Evolutionary conservation across 2,113 vertebrate species (phyloP), one percentile per base, ranked within the genome.

Genomic region (Mola mola): DNA sequence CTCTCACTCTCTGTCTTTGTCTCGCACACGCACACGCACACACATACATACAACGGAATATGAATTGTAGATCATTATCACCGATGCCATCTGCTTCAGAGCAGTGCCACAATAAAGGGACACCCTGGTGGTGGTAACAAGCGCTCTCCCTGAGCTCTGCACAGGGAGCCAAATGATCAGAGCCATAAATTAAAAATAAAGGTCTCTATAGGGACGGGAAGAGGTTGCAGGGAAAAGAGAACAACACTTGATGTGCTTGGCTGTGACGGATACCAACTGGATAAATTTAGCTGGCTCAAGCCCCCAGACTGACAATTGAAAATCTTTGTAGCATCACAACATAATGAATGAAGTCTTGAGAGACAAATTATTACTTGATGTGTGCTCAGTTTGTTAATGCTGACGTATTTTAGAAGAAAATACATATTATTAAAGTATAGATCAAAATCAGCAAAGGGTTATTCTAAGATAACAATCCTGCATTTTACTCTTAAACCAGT

Each of bases 41-140:
- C 21, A 40, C 44, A 57, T 33, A 36, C 41, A 43, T 31, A 43
- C 19, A n/a, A 2, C 4, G 25, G 21, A 16, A 21, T 40, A 34
- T 40, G 37, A 47, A 48, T 19, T 52, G 59, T 53, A 46, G 68
- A 69, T 80, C 77, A 78, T 79, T 78, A 75, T 68, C 76, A 73
- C 43, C 21, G 49, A 66, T 26, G 53, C 78, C 83, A 88, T 83
- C 86, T 84, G 83, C 61, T 87, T 38, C 17, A 16, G 69, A 66
- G 64, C 66, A n/a, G 57, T 4, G 48, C 37, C 75, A 63, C 78
- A 64, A 66, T 55, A 64, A 57, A 82, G 79, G 62, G 79, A 82
- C 49, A 50, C 57, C 51, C 65, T 40, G 62, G 60, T 28, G 74
- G 55, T 38, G 65, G 60, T 72, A 82, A 69, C 72, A 53, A 81